Evolutionary conservation across 2,888 invertebrate genomes (phyloP), one percentile per base, ranked within the genome.

Genomic region (Mechanitis mazaeus): DNA sequence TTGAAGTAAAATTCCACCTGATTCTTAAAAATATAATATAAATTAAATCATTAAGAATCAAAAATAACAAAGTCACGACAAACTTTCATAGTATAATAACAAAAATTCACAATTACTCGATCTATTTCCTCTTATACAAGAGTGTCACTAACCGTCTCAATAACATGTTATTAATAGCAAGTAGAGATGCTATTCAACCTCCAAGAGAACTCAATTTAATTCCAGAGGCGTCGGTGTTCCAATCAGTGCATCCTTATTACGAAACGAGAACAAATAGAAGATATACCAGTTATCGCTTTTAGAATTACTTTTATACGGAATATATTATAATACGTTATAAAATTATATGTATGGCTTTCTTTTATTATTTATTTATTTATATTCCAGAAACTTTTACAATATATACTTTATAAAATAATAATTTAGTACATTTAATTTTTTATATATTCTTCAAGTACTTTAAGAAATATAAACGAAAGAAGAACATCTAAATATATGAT

Each of bases 221-320:
- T 55, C 45, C 47, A 55, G 55, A 58, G 57, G 63, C 63, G 57
- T 58, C 47, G 60, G 35, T 42, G 45, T 31, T 45, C 33, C 20
- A 63, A 58, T 60, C 56, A 58, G 53, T 50, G 55, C 61, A 54
- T 64, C 58, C 64, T 60, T 57, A 60, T 59, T 63, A 57, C 38
- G 28, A 56, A 56, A 58, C 45, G 55, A 58, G 59, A 59, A 54
- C 53, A 45, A 45, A 7, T n/a, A 35, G 31, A 11, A 7, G 3
- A 11, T 50, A 50, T 31, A 28, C 9, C 9, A 50, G 28, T 31
- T 50, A 50, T 31, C 9, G 31, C 31, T 31, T 28, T 31, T 50
- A 31, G n/a, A 9, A 9, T n/a, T 28, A 28, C 31, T 31, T 50
- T 9, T 1, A 31, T 31, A 50, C 5, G 3, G 7, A 31, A 31